Conservation (phyloP, 2,797 vertebrate species). For the Sebastes jordani region DNA sequence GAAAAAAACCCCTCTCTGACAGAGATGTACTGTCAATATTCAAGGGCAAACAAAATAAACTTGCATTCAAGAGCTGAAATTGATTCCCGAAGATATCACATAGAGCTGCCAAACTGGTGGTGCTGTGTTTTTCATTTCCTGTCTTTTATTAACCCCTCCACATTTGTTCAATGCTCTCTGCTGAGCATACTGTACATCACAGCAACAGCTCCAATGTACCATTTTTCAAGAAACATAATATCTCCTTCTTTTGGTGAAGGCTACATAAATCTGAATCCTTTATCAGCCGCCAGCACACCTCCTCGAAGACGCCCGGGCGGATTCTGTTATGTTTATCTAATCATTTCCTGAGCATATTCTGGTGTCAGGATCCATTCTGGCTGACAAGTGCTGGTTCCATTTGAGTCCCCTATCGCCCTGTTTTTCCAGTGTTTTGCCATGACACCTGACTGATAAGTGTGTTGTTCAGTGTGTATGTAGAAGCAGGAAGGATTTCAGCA, state of each 20-base stretch:
- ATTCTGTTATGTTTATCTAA: slow-evolving; percentile 84
- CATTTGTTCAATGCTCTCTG: slow-evolving; percentile 40
- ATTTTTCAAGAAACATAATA: slow-evolving; percentile 73
- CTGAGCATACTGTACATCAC: slow-evolving; percentile 47
- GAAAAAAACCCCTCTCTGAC: background rate
- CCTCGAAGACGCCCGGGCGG: slow-evolving; percentile 62
- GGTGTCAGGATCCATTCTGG: slow-evolving; percentile 79
- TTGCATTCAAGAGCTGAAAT: slow-evolving; percentile 32
- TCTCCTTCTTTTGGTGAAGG: slow-evolving; percentile 71
- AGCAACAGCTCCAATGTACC: slow-evolving; percentile 30
- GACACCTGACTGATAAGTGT: slow-evolving; percentile 81
- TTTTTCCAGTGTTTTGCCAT: slow-evolving; percentile 73
- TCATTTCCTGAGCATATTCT: slow-evolving; percentile 79
- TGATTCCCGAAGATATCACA: slow-evolving; percentile 44
- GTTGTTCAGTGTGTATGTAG: slow-evolving; percentile 42
- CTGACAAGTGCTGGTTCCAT: slow-evolving; percentile 79
- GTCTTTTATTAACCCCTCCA: slow-evolving; percentile 57
- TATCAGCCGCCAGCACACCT: slow-evolving; percentile 79
- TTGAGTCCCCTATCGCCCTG: slow-evolving; percentile 71
- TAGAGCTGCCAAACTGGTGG: slow-evolving; percentile 36
- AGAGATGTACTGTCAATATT: slow-evolving; percentile 38
- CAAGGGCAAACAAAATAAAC: slow-evolving; percentile 55
- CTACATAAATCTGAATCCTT: slow-evolving; percentile 82
- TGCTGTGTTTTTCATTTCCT: slow-evolving; percentile 68
- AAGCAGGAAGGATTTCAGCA: slow-evolving; percentile 40